Evolutionary conservation across 1,140 invertebrate species (phyloP).

Genomic region (Varroa destructor): DNA sequence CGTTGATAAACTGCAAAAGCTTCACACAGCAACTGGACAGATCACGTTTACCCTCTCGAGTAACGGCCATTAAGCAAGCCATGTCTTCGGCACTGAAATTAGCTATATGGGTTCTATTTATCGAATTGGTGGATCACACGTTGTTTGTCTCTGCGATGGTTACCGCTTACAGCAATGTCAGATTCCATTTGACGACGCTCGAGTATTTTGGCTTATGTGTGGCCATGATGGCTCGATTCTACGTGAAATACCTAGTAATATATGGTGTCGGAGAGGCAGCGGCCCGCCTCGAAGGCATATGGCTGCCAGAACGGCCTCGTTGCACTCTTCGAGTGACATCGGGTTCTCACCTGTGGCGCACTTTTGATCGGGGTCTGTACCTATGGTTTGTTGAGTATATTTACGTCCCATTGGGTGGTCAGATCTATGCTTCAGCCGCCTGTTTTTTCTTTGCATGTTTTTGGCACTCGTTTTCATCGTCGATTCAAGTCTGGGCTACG

Average conservation of each 20-base stretch:
- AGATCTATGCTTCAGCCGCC: neutral
- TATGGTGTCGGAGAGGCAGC: constrained; percentile 2
- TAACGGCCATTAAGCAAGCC: neutral
- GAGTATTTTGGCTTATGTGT: constrained; percentile 3
- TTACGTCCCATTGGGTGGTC: neutral
- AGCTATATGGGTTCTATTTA: neutral
- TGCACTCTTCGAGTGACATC: constrained; percentile 7
- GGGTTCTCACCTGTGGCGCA: constrained; percentile 1
- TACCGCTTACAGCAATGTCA: neutral
- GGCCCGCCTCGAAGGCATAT: neutral
- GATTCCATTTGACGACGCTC: neutral
- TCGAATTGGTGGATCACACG: neutral
- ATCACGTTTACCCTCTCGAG: neutral
- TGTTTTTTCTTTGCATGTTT: constrained; percentile 21
- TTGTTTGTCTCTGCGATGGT: neutral
- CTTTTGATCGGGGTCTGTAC: constrained; percentile 12
- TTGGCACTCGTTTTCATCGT: constrained; percentile 2
- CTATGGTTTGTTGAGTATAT: constrained; percentile 17
- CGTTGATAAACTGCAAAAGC: neutral
- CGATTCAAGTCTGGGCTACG: neutral
- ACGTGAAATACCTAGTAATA: constrained; percentile 2
- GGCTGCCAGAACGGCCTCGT: constrained; percentile 12
- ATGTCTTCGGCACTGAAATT: neutral
- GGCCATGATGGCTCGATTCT: neutral
- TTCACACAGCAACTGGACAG: neutral